Conservation (phyloP, 1,140 invertebrate genomes). For the Delia radicum region DNA sequence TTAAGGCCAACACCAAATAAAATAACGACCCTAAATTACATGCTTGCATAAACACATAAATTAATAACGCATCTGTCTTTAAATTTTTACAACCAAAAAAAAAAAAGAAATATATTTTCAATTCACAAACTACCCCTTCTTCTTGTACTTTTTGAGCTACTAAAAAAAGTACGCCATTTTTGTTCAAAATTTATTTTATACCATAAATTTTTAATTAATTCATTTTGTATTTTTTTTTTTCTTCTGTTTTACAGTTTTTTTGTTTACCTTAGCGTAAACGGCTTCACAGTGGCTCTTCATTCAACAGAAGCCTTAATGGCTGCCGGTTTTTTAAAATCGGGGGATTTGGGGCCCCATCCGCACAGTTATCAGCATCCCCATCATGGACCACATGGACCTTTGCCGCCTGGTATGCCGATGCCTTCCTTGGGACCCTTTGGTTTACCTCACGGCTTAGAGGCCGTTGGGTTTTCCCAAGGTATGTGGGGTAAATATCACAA, state of each 20-base stretch:
- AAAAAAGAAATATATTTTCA: slow-evolving; percentile 17
- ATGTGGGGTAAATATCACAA: slow-evolving; percentile 58
- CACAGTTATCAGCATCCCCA: slow-evolving; percentile 55
- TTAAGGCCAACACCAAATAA: neutral
- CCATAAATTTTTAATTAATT: neutral
- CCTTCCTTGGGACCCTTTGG: slow-evolving; percentile 56
- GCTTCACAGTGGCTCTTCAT: slow-evolving; percentile 54
- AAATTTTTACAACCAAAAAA: neutral
- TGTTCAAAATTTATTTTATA: too few species aligned
- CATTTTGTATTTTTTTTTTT: neutral
- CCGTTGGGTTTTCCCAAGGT: slow-evolving; percentile 59
- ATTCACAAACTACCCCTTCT: slow-evolving; percentile 8
- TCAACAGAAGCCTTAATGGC: slow-evolving; percentile 56
- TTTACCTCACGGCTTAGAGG: slow-evolving; percentile 57
- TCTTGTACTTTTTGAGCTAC: neutral
- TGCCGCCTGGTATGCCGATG: slow-evolving; percentile 56
- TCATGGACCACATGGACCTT: slow-evolving; percentile 52
- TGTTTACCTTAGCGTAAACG: neutral
- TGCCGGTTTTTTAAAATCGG: slow-evolving; percentile 54
- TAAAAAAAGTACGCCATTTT: slow-evolving; percentile 5
- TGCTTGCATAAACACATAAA: slow-evolving; percentile 54
- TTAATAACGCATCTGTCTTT: slow-evolving; percentile 53
- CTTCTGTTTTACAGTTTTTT: neutral
- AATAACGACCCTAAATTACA: slow-evolving; percentile 46
- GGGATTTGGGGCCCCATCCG: slow-evolving; percentile 53